These are phyloP conservation scores for Eolophus roseicapilla DNA, from an alignment of 2,113 vertebrate genomes.

Conservation along the genomic window DNA sequence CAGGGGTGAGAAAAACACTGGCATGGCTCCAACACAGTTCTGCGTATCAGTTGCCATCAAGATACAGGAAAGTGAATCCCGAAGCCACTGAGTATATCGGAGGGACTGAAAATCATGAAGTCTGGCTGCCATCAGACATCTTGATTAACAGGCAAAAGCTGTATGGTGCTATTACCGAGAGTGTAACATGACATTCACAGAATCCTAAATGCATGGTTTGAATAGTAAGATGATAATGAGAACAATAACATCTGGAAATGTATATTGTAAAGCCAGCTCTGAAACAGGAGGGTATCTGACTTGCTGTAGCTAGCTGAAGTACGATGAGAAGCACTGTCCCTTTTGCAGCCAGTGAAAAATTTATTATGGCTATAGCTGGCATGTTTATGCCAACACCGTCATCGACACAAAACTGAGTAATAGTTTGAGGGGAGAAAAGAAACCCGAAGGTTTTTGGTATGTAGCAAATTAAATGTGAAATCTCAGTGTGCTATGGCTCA, in stretches of 20 bases:
- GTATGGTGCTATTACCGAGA: neutral
- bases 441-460: neutral
- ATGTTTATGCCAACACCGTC: neutral
- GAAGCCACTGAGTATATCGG: neutral
- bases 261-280: neutral
- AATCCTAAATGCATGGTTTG: neutral
- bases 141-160: neutral
- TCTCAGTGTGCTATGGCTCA: neutral
- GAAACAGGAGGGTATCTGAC: fast-evolving
- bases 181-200: neutral
- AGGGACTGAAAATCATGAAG: neutral
- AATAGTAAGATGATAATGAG: constrained; percentile 9
- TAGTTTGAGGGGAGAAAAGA: neutral
- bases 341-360: neutral
- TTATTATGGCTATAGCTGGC: neutral
- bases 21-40: neutral
- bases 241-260: neutral
- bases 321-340: neutral
- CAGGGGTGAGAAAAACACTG: constrained; percentile 38
- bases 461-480: neutral
- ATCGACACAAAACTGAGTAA: neutral
- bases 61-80: constrained; percentile 32
- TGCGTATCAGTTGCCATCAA: neutral
- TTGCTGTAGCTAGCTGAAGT: neutral
- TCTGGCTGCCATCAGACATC: neutral